phyloP scores from a whole-genome alignment of 1,140 invertebrate genomes.

The Drosophila auraria region DNA sequence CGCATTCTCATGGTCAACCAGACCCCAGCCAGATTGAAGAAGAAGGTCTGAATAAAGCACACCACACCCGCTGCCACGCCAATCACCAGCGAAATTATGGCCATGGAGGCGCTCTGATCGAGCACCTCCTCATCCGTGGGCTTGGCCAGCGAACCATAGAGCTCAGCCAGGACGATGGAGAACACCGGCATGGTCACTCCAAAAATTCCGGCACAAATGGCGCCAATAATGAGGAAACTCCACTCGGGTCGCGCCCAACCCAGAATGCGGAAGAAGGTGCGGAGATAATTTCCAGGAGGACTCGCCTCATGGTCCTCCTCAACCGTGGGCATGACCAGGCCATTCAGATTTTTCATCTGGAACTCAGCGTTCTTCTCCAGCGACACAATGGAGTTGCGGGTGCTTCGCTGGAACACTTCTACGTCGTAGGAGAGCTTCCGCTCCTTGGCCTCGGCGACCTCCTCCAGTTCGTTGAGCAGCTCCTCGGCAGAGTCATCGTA shows the following conservation, averaged over 20 bases:
- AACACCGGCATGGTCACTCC: conserved; percentile 92
- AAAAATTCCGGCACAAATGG: conserved; percentile 89
- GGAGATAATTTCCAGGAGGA: conserved; percentile 48
- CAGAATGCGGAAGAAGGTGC: conserved; percentile 87
- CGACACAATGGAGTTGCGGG: conserved; percentile 32
- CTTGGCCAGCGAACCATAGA: conserved; percentile 87
- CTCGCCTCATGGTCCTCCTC: conserved; percentile 8
- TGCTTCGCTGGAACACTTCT: conserved; percentile 17
- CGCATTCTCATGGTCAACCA: conserved; percentile 90
- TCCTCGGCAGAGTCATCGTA: conserved; percentile 73
- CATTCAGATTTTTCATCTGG: conserved; percentile 66
- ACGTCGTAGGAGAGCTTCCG: conserved; percentile 58
- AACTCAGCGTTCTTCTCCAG: conserved; percentile 68
- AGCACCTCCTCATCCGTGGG: conserved; percentile 87
- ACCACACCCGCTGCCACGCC: conserved; percentile 90
- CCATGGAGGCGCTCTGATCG: conserved; percentile 88
- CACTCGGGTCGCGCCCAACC: conserved; percentile 92
- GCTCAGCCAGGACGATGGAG: conserved; percentile 93
- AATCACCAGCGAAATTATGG: conserved; percentile 89
- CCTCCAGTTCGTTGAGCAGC: conserved; percentile 87
- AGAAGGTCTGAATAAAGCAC: conserved; percentile 90
- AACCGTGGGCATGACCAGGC: not conserved
- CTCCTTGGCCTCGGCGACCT: conserved; percentile 89
- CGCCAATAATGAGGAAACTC: conserved; percentile 90
- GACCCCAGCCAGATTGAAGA: conserved; percentile 93